Conservation (phyloP, 2,888 invertebrate genomes). For the Drosophila austrosaltans region DNA sequence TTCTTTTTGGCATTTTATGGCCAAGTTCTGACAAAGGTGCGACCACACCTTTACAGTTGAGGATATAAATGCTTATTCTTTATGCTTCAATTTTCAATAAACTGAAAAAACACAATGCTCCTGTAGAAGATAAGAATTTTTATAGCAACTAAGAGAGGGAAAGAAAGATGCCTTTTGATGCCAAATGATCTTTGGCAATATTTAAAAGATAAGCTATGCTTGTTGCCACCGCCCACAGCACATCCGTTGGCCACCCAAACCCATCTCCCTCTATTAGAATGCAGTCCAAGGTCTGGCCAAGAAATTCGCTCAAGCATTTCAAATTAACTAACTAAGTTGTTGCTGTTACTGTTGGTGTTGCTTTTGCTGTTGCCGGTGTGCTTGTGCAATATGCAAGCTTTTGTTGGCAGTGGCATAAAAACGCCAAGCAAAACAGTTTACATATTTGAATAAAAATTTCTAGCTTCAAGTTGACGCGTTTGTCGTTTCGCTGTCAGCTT, state of each 20-base stretch:
- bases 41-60: conserved; percentile 55
- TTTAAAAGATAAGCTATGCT: not conserved
- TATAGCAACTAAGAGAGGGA: not conserved
- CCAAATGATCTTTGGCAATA: too few species aligned
- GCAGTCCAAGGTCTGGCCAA: conserved; percentile 56
- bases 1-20: conserved; percentile 25
- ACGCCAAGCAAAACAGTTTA: conserved; percentile 33
- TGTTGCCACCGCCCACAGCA: not conserved
- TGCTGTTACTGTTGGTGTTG: conserved; percentile 9
- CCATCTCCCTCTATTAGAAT: conserved; percentile 44
- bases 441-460: conserved; percentile 33
- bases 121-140: conserved; percentile 35
- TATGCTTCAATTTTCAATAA: not conserved
- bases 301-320: conserved; percentile 72
- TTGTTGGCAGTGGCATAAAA: conserved; percentile 47
- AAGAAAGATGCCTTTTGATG: not conserved
- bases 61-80: not conserved
- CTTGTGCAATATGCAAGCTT: conserved; percentile 45
- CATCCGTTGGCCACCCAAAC: conserved; percentile 54
- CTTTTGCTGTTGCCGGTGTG: conserved; percentile 18
- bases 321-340: conserved; percentile 54
- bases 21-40: conserved; percentile 55
- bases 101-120: conserved; percentile 29
- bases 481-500: conserved; percentile 64
- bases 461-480: conserved; percentile 40